A percentile compares a stretch with the other conserved stretches of the same genome.
Conservation (phyloP, 1,140 invertebrate genomes). For the Pseudachorutes palmiensis region DNA sequence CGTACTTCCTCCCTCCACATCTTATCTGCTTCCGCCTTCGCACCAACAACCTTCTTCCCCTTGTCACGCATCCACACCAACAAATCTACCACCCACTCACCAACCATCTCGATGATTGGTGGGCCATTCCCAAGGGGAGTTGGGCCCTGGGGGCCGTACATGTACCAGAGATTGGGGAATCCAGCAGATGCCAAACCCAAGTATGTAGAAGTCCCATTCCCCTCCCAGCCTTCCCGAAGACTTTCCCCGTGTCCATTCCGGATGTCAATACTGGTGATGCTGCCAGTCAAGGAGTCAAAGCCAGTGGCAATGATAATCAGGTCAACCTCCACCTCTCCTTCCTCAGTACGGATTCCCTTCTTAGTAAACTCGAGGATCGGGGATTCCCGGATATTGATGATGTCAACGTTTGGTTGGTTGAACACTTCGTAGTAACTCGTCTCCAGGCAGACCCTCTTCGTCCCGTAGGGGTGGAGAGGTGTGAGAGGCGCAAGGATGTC, state of each 20-base stretch:
- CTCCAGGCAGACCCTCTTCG: constrained; percentile 16
- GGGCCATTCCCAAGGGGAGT: not conserved
- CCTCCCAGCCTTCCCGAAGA: constrained; percentile 4
- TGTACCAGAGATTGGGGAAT: constrained; percentile 11
- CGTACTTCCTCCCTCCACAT: not conserved
- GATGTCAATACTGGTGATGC: constrained; percentile 11
- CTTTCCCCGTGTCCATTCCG: not conserved
- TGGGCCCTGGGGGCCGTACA: not conserved
- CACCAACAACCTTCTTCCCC: not conserved
- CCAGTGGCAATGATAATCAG: constrained; percentile 16
- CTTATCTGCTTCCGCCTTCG: not conserved
- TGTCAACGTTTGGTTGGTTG: constrained; percentile 19
- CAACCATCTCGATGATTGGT: not conserved
- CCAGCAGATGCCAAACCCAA: constrained; percentile 3
- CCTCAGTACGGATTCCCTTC: not conserved
- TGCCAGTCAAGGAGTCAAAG: constrained; percentile 10
- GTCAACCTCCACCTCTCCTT: constrained; percentile 11
- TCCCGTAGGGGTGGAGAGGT: constrained; percentile 8
- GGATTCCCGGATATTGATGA: constrained; percentile 17
- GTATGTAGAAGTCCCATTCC: not conserved
- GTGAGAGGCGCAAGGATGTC: not conserved
- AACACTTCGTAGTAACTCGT: constrained; percentile 19
- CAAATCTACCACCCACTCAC: not conserved
- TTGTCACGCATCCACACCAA: not conserved
- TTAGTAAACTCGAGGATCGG: constrained; percentile 13